A percentile compares a stretch with the other conserved stretches of the same genome.
These are phyloP conservation scores for Geophilus truncorum DNA, from an alignment of 2,888 invertebrate species.

Conservation along the genomic window DNA sequence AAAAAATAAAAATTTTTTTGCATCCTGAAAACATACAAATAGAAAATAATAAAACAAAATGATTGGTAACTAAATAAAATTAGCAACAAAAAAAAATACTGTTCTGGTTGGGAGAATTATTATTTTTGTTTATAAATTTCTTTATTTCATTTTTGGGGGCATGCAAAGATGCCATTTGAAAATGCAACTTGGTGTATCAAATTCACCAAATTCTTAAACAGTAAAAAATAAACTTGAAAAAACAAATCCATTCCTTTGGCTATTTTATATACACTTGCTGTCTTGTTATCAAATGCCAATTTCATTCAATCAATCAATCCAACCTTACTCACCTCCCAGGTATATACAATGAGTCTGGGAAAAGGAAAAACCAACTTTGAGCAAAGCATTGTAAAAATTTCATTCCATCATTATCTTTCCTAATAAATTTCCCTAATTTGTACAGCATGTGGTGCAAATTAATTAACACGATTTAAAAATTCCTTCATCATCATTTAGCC, in stretches of 20 bases:
- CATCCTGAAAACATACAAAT: background rate
- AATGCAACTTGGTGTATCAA: background rate
- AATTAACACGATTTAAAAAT: background rate
- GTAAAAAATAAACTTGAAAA: background rate
- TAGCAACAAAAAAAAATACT: background rate
- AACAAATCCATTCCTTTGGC: conserved; percentile 8
- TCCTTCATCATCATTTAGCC: background rate
- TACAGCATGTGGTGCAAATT: conserved; percentile 17
- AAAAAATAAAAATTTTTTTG: background rate
- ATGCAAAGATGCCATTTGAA: conserved; percentile 3
- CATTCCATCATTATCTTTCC: background rate
- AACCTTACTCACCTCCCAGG: conserved; percentile 1
- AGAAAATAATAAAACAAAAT: background rate
- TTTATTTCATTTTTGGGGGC: background rate
- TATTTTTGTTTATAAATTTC: too few species aligned
- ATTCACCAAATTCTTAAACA: too few species aligned
- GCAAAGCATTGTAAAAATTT: background rate
- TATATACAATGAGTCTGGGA: conserved; percentile 17
- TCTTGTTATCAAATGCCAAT: background rate
- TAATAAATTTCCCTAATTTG: conserved; percentile 6
- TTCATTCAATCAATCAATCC: too few species aligned
- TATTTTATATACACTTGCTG: conserved; percentile 16
- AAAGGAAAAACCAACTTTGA: background rate
- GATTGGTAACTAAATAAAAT: background rate
- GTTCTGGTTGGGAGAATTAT: conserved; percentile 14